Percentiles rank a stretch among this genome's conserved stretches.
phyloP scores from a whole-genome alignment of 2,797 vertebrate species.

The Cyprinodon diabolis region DNA sequence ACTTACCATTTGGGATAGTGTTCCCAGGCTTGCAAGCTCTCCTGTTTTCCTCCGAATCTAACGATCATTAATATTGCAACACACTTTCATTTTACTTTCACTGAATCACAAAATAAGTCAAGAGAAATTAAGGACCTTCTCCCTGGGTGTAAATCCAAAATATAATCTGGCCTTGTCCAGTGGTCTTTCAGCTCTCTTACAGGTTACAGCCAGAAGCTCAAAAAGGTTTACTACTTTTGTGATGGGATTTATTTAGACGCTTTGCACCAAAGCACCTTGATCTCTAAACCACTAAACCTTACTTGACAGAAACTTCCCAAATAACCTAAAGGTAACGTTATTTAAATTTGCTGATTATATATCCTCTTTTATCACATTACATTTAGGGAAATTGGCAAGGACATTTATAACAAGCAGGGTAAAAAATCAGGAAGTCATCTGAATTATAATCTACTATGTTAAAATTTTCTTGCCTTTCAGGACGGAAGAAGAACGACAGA shows the following conservation, averaged over 20 bases:
- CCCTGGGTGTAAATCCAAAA: no score
- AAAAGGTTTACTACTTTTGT: background rate
- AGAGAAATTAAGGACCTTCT: background rate
- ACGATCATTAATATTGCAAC: background rate
- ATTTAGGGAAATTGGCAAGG: no score
- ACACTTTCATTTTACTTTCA: background rate
- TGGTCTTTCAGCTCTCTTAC: no score
- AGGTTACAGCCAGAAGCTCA: background rate
- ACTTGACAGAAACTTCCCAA: no score
- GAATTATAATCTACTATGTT: background rate
- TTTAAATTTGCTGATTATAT: no score
- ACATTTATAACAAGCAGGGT: background rate
- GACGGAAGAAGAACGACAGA: conserved; percentile 74
- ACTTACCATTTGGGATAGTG: no score
- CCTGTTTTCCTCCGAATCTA: background rate
- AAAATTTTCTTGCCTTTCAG: conserved; percentile 22
- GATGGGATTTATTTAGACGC: no score
- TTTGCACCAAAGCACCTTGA: no score
- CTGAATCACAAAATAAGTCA: background rate
- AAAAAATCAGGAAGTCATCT: background rate
- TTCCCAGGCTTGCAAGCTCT: no score
- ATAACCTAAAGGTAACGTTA: no score
- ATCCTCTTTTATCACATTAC: background rate
- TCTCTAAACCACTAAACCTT: no score
- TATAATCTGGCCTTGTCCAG: no score